A percentile compares a stretch with the other conserved stretches of the same genome.
Evolutionary conservation across 2,888 invertebrate genomes (phyloP).

Genomic region (Leptinotarsa juncta): DNA sequence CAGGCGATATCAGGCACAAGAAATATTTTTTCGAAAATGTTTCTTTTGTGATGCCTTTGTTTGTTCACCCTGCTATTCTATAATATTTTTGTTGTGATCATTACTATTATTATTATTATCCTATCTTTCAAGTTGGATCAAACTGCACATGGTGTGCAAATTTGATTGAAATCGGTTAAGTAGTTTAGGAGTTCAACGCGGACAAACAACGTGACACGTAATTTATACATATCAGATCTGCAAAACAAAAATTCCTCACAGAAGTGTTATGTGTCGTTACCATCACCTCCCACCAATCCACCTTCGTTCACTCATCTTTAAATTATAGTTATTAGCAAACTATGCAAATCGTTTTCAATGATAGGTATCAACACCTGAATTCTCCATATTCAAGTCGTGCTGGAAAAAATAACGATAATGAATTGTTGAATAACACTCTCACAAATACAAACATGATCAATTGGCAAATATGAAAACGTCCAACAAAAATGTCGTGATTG

Average conservation of each 20-base stretch:
- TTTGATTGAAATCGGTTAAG: no score
- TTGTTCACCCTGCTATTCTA: no score
- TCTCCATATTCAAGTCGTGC: slow-evolving; percentile 14
- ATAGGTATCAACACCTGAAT: slow-evolving; percentile 17
- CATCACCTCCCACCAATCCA: not conserved
- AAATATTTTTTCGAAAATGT: no score
- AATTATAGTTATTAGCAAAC: slow-evolving; percentile 13
- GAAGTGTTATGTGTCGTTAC: not conserved
- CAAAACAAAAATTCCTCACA: not conserved
- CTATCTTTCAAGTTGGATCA: no score
- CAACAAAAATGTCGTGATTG: slow-evolving; percentile 36
- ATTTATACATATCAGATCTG: not conserved
- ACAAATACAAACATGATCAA: slow-evolving; percentile 16
- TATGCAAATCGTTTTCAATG: slow-evolving; percentile 22
- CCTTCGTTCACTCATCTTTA: slow-evolving; percentile 5
- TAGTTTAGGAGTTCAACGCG: no score
- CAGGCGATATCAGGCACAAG: no score
- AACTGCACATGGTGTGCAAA: no score
- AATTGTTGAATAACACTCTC: slow-evolving; percentile 11
- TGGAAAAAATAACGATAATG: slow-evolving; percentile 18
- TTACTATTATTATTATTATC: no score
- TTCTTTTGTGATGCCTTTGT: no score
- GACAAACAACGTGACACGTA: no score
- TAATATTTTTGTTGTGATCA: no score
- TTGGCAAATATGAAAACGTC: slow-evolving; percentile 19